A percentile compares a stretch with the other conserved stretches of the same genome.
phyloP scores from a whole-genome alignment of 2,797 vertebrate genomes.

The Erpetoichthys calabaricus region DNA sequence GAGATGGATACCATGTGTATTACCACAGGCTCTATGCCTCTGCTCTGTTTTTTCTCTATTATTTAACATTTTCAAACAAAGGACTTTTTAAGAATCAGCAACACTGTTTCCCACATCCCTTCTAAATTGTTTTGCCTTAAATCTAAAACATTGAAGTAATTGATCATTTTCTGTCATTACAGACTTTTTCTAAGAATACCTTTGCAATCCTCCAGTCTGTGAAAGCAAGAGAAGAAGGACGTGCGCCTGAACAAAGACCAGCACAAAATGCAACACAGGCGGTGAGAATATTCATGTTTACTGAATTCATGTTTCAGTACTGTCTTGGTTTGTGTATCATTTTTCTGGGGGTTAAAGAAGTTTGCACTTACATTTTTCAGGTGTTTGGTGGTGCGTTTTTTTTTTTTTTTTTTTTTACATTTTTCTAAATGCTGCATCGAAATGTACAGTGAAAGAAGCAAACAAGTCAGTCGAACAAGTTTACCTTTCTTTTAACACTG shows the following conservation, averaged over 20 bases:
- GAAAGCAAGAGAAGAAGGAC: conserved; percentile 93
- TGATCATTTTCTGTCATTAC: conserved; percentile 15
- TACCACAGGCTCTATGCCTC: too few species aligned
- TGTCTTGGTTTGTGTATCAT: neutral
- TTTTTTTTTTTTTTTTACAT: conserved; percentile 10
- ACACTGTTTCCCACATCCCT: neutral
- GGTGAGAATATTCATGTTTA: conserved; percentile 41
- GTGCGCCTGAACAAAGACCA: conserved; percentile 87
- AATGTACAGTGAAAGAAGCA: too few species aligned
- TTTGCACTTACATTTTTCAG: neutral
- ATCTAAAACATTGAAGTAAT: neutral
- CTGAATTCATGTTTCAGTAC: too few species aligned
- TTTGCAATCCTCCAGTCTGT: conserved; percentile 97
- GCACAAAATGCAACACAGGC: conserved; percentile 76
- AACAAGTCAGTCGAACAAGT: too few species aligned
- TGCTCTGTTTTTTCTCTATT: too few species aligned
- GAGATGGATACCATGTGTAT: too few species aligned
- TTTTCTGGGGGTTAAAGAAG: neutral
- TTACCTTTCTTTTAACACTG: too few species aligned
- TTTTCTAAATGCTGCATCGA: neutral
- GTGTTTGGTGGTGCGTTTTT: neutral
- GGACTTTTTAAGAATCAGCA: neutral
- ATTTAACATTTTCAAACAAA: neutral
- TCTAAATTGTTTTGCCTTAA: neutral
- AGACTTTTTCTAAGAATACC: conserved; percentile 98